Evolutionary conservation across 2,888 invertebrate genomes (phyloP).

Genomic region (Melikaiella ostensackeni): DNA sequence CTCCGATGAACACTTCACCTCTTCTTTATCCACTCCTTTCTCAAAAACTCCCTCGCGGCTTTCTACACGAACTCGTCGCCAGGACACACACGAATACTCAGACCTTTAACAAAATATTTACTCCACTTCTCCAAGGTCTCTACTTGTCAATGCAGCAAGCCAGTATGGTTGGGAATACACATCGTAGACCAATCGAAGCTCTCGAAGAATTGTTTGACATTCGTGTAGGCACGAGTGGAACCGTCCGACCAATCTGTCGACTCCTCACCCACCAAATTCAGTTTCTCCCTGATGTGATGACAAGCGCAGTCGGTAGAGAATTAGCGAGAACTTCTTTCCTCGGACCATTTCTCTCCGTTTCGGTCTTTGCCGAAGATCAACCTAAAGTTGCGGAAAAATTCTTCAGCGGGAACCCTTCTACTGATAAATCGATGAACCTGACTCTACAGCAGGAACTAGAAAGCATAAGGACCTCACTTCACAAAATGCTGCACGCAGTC

Average conservation of each 20-base stretch:
- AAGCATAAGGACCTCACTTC: constrained; percentile 86
- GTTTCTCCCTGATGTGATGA: constrained; percentile 86
- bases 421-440: constrained; percentile 84
- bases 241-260: constrained; percentile 87
- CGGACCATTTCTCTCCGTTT: constrained; percentile 94
- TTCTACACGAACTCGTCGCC: constrained; percentile 84
- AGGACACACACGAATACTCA: constrained; percentile 82
- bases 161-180: constrained; percentile 84
- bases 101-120: constrained; percentile 81
- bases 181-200: constrained; percentile 84
- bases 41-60: constrained; percentile 86
- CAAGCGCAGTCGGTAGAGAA: constrained; percentile 90
- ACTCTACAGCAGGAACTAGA: constrained; percentile 89
- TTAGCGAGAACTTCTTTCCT: constrained; percentile 90
- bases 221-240: constrained; percentile 83
- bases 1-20: constrained; percentile 80
- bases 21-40: constrained; percentile 84
- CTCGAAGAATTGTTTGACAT: constrained; percentile 87
- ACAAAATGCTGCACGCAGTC: constrained; percentile 90
- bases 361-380: constrained; percentile 96
- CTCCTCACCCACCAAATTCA: constrained; percentile 83
- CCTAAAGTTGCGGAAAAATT: constrained; percentile 91
- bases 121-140: constrained; percentile 85
- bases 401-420: constrained; percentile 80
- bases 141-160: constrained; percentile 84